Conservation (phyloP, 1,140 invertebrate genomes). For the Elysia chlorotica region DNA sequence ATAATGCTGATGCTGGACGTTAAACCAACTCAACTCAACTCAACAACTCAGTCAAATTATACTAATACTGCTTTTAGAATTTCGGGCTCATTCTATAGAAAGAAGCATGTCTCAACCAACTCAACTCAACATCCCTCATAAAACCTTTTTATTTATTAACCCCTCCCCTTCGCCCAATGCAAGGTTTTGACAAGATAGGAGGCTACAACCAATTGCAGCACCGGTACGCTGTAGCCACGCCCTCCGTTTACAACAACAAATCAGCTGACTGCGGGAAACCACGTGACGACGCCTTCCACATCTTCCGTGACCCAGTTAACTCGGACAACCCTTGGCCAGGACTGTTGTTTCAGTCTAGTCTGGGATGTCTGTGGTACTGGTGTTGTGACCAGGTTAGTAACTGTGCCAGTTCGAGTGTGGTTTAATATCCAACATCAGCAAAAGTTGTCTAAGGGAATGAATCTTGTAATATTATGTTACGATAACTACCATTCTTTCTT, state of each 20-base stretch:
- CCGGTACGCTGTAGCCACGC: slow-evolving; percentile 58
- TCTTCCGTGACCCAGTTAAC: slow-evolving; percentile 59
- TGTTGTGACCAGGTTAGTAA: slow-evolving; percentile 67
- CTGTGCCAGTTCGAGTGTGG: no score
- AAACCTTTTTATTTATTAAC: neutral
- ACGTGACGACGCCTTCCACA: slow-evolving; percentile 63
- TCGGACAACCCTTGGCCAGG: slow-evolving; percentile 66
- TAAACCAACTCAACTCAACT: slow-evolving; percentile 59
- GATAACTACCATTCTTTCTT: no score
- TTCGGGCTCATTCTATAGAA: no score
- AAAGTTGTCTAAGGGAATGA: no score
- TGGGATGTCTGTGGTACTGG: slow-evolving; percentile 68
- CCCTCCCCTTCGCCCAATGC: neutral
- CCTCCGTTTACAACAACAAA: slow-evolving; percentile 38
- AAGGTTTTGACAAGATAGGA: slow-evolving; percentile 66
- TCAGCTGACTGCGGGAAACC: slow-evolving; percentile 58
- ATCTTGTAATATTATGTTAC: no score
- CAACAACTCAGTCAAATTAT: slow-evolving; percentile 47
- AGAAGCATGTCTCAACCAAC: no score
- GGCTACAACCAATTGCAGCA: slow-evolving; percentile 62
- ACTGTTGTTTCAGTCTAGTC: slow-evolving; percentile 64
- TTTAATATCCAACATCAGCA: no score
- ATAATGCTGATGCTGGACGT: slow-evolving; percentile 64
- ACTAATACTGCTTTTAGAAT: no score
- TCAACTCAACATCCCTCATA: no score